Conservation (phyloP, 2,888 invertebrate species). For the Drosophila aldrichi region DNA sequence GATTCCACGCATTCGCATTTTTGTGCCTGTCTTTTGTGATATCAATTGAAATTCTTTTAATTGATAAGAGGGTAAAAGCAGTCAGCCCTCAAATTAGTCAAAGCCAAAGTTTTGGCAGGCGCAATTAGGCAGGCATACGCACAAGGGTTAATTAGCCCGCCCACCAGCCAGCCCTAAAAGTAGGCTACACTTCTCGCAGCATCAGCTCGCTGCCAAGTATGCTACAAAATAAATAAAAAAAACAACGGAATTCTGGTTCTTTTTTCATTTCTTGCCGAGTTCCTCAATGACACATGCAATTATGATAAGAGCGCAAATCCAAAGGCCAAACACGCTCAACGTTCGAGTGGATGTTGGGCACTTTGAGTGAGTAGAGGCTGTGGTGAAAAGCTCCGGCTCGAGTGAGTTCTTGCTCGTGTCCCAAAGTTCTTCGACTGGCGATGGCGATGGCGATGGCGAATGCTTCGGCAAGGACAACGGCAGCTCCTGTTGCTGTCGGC, state of each 20-base stretch:
- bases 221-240: slow-evolving; percentile 3
- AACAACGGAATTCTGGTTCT: neutral
- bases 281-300: slow-evolving; percentile 24
- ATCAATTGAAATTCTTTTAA: slow-evolving; percentile 66
- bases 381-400: slow-evolving; percentile 54
- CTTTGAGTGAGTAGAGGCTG: slow-evolving; percentile 22
- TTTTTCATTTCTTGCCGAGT: neutral
- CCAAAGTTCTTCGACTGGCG: slow-evolving; percentile 53
- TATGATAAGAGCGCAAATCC: slow-evolving; percentile 37
- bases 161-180: slow-evolving; percentile 33
- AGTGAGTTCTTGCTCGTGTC: slow-evolving; percentile 39
- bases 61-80: slow-evolving; percentile 52
- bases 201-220: slow-evolving; percentile 47
- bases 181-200: slow-evolving; percentile 24
- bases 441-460: neutral
- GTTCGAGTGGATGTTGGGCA: neutral
- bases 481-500: slow-evolving; percentile 33
- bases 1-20: slow-evolving; percentile 1
- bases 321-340: slow-evolving; percentile 32
- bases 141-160: slow-evolving; percentile 47
- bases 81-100: slow-evolving; percentile 41
- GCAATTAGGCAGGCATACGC: slow-evolving; percentile 44
- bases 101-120: slow-evolving; percentile 10
- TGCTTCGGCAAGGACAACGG: neutral
- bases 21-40: slow-evolving; percentile 10